These are phyloP conservation scores for Camptogramma bilineatum DNA, from an alignment of 2,888 invertebrate genomes.

Conservation along the genomic window DNA sequence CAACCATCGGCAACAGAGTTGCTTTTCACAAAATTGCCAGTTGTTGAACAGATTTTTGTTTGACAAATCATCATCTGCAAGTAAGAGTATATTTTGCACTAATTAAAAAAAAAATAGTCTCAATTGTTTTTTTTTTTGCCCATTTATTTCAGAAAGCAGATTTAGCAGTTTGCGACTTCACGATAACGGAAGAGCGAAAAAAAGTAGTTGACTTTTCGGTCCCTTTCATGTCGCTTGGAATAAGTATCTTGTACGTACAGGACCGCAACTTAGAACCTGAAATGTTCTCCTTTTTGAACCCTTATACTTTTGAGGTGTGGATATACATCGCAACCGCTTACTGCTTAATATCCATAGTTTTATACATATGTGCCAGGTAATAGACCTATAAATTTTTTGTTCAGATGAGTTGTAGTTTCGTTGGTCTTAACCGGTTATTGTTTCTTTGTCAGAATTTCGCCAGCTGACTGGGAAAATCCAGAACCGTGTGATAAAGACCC, in stretches of 20 bases:
- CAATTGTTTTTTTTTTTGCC: too few species aligned
- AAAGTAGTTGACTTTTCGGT: conserved; percentile 96
- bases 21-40: too few species aligned
- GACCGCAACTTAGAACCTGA: conserved; percentile 91
- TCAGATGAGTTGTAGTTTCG: not conserved
- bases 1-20: too few species aligned
- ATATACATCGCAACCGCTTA: conserved; percentile 94
- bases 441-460: conserved; percentile 88
- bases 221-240: conserved; percentile 98
- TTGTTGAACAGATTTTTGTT: too few species aligned
- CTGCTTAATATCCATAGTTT: conserved; percentile 91
- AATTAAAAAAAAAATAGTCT: too few species aligned
- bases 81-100: too few species aligned
- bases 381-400: not conserved
- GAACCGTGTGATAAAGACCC: conserved; percentile 95
- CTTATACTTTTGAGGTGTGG: conserved; percentile 94
- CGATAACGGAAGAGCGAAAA: conserved; percentile 96
- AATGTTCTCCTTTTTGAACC: conserved; percentile 94
- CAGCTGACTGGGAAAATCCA: conserved; percentile 97
- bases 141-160: conserved; percentile 66
- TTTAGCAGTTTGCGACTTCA: conserved; percentile 88
- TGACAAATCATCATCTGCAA: too few species aligned
- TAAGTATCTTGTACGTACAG: conserved; percentile 94
- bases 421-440: conserved; percentile 1
- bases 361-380: conserved; percentile 92